These are phyloP conservation scores for Thecocarcelia acutangulata DNA, from an alignment of 2,888 invertebrate species.

Conservation along the genomic window DNA sequence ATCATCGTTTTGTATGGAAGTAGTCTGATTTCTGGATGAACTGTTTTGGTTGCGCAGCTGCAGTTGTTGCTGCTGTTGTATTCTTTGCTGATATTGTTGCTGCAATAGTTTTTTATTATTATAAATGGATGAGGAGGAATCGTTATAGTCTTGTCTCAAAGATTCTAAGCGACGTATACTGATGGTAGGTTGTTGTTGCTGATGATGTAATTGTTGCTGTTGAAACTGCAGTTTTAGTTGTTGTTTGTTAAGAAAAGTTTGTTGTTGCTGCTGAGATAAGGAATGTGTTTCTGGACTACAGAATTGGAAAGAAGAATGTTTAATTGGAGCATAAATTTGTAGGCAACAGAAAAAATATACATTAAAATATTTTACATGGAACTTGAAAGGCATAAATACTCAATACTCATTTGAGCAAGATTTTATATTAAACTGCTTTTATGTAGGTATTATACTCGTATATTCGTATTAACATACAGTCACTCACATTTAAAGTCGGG, in stretches of 20 bases:
- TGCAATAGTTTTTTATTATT: slow-evolving; percentile 35
- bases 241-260: slow-evolving; percentile 12
- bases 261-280: slow-evolving; percentile 30
- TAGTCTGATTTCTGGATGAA: slow-evolving; percentile 17
- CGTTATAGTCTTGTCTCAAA: slow-evolving; percentile 21
- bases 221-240: slow-evolving; percentile 6
- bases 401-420: too few species aligned
- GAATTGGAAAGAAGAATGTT: background rate
- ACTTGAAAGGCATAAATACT: too few species aligned
- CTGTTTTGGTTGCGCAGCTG: background rate
- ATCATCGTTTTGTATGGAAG: slow-evolving; percentile 6
- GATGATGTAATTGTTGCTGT: slow-evolving; percentile 41
- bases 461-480: too few species aligned
- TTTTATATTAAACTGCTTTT: too few species aligned
- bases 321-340: background rate
- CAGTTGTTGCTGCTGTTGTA: background rate
- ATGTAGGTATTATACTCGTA: too few species aligned
- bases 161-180: slow-evolving; percentile 53
- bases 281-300: slow-evolving; percentile 48
- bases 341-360: too few species aligned
- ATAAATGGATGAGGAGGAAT: slow-evolving; percentile 34
- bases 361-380: too few species aligned
- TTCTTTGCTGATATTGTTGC: slow-evolving; percentile 13
- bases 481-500: too few species aligned
- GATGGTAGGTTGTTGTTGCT: slow-evolving; percentile 46